Evolutionary conservation across 2,113 vertebrate genomes (phyloP).

Genomic region (Nerophis lumbriciformis): DNA sequence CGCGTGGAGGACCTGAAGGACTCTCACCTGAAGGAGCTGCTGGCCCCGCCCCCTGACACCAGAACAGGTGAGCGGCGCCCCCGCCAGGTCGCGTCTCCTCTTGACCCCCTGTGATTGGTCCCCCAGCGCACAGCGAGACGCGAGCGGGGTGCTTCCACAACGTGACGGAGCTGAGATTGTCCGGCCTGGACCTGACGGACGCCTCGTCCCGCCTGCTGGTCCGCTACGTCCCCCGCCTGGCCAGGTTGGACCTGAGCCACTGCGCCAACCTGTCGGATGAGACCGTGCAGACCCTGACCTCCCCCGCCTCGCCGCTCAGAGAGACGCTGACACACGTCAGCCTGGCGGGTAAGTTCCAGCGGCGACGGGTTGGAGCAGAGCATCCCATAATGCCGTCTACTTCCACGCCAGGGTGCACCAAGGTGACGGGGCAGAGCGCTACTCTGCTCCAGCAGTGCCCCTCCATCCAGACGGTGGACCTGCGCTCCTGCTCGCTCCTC

Average conservation of each 20-base stretch:
- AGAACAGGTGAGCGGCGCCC: constrained; percentile 71
- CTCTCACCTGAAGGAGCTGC: constrained; percentile 84
- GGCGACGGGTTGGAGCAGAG: too few species aligned
- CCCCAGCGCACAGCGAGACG: constrained; percentile 74
- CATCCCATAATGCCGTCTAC: too few species aligned
- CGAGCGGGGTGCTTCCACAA: constrained; percentile 82
- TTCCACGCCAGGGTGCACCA: constrained; percentile 74
- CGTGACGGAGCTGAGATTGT: constrained; percentile 80
- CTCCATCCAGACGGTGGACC: constrained; percentile 78
- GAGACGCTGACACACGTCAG: constrained; percentile 81
- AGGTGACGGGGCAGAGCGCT: constrained; percentile 84
- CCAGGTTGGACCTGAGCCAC: constrained; percentile 82
- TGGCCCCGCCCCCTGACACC: constrained; percentile 77
- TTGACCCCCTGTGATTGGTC: constrained; percentile 29
- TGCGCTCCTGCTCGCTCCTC: constrained; percentile 80
- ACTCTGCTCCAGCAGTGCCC: constrained; percentile 78
- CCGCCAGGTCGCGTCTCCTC: neutral
- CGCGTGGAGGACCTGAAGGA: constrained; percentile 87
- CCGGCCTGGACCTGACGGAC: constrained; percentile 82
- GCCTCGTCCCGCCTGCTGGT: constrained; percentile 76
- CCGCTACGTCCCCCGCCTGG: constrained; percentile 79
- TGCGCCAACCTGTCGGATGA: constrained; percentile 80
- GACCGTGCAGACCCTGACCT: constrained; percentile 78
- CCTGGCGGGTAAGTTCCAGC: constrained; percentile 57
- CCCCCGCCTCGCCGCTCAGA: constrained; percentile 77